Evolutionary conservation across 2,888 invertebrate genomes (phyloP).

Genomic region (Cephus pulcher): DNA sequence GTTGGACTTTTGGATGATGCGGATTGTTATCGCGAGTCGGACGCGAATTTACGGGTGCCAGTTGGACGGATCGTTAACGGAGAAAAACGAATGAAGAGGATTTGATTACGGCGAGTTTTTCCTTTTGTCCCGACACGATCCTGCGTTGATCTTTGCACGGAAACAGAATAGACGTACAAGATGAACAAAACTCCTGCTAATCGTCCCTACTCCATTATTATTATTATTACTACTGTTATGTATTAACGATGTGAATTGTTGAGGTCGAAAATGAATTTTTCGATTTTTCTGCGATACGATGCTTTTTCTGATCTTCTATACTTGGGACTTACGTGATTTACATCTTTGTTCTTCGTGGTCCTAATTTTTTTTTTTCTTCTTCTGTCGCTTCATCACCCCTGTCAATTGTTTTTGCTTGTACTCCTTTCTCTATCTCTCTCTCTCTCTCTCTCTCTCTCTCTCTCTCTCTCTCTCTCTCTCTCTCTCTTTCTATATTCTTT

Average conservation of each 20-base stretch:
- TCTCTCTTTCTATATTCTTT: background rate
- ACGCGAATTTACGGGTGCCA: background rate
- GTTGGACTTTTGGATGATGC: background rate
- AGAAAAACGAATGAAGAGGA: background rate
- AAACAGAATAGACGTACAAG: background rate
- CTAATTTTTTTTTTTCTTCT: background rate
- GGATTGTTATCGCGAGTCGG: background rate
- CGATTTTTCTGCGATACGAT: background rate
- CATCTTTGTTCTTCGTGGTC: background rate
- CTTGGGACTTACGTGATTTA: background rate
- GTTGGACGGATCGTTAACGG: background rate
- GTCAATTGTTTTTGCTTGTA: slow-evolving; percentile 9
- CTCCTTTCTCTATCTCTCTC: background rate
- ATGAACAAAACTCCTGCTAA: background rate
- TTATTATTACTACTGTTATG: slow-evolving; percentile 13
- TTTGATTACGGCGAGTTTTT: background rate
- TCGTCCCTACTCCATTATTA: background rate
- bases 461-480: background rate
- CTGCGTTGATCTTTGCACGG: background rate
- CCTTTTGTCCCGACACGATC: background rate
- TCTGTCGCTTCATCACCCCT: slow-evolving; percentile 3
- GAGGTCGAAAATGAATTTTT: background rate
- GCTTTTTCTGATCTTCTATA: background rate
- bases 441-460: background rate
- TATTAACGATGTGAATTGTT: background rate